These are phyloP conservation scores for Coptodon bakossiorum DNA, from an alignment of 2,113 vertebrate genomes.

Conservation along the genomic window DNA sequence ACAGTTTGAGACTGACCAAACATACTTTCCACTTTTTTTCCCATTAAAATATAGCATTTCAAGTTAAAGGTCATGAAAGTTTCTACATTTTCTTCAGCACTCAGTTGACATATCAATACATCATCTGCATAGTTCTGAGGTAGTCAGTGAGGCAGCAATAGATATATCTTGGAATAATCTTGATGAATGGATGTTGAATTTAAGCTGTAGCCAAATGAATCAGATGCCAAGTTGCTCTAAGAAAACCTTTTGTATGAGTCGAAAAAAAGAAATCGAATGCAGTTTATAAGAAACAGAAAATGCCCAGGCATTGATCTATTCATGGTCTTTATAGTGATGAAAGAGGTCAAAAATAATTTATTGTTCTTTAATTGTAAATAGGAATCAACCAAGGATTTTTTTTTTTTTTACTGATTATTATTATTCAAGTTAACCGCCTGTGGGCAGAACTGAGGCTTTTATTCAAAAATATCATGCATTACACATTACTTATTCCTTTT, in stretches of 20 bases:
- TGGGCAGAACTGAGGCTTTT: neutral
- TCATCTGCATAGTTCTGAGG: neutral
- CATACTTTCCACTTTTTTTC: neutral
- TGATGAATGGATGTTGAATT: neutral
- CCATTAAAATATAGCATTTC: conserved; percentile 24
- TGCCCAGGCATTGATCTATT: neutral
- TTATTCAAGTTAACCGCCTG: too few relatives aligned
- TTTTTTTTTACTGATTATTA: neutral
- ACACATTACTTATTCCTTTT: neutral
- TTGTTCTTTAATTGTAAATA: neutral
- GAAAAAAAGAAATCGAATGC: neutral
- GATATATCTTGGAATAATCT: neutral
- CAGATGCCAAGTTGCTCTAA: neutral
- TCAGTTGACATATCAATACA: neutral
- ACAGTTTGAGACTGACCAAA: neutral
- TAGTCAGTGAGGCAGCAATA: neutral
- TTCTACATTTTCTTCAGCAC: neutral
- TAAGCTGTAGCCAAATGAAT: neutral
- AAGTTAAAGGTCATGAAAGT: neutral
- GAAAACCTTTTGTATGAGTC: neutral
- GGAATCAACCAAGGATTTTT: neutral
- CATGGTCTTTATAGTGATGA: neutral
- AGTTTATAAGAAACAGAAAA: neutral
- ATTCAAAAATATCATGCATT: neutral
- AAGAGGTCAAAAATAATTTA: neutral